Conservation (phyloP, 2,797 vertebrate species). For the Sciaenops ocellatus region DNA sequence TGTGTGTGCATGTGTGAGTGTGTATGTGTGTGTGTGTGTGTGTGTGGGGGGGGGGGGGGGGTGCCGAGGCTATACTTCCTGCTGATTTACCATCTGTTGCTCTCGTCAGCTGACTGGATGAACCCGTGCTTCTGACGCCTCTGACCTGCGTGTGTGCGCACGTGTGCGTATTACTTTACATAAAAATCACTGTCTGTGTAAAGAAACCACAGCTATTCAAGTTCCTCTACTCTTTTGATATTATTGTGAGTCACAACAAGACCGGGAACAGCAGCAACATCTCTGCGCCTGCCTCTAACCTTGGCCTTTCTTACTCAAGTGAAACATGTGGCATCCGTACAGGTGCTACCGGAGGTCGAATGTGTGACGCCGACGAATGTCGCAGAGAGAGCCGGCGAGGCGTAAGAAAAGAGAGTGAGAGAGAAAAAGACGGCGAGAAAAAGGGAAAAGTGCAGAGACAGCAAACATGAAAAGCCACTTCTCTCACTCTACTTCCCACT, state of each 20-base stretch:
- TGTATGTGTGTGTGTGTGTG: conserved; percentile 24
- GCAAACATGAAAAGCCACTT: conserved; percentile 68
- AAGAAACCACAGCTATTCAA: conserved; percentile 17
- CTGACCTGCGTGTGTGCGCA: conserved; percentile 51
- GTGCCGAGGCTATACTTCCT: conserved; percentile 57
- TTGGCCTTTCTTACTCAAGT: conserved; percentile 43
- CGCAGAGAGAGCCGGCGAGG: conserved; percentile 14
- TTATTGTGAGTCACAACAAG: conserved; percentile 46
- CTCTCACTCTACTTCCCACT: conserved; percentile 54
- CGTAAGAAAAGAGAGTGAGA: conserved; percentile 1
- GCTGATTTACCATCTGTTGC: conserved; percentile 80
- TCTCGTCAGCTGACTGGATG: conserved; percentile 73
- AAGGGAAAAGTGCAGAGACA: conserved; percentile 44
- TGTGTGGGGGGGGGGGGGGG: too few relatives aligned
- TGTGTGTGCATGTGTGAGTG: conserved; percentile 16
- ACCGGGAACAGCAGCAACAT: conserved; percentile 19
- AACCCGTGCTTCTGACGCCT: conserved; percentile 64
- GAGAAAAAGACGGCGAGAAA: conserved; percentile 25
- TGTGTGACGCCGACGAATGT: conserved; percentile 52
- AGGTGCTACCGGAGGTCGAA: conserved; percentile 52
- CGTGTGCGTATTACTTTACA: conserved; percentile 34
- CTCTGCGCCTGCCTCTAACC: conserved; percentile 6
- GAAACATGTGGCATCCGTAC: conserved; percentile 20
- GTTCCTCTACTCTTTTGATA: conserved; percentile 19
- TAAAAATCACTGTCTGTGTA: conserved; percentile 54